Conservation (phyloP, 2,888 invertebrate genomes). For the Cryptus viduatorius region DNA sequence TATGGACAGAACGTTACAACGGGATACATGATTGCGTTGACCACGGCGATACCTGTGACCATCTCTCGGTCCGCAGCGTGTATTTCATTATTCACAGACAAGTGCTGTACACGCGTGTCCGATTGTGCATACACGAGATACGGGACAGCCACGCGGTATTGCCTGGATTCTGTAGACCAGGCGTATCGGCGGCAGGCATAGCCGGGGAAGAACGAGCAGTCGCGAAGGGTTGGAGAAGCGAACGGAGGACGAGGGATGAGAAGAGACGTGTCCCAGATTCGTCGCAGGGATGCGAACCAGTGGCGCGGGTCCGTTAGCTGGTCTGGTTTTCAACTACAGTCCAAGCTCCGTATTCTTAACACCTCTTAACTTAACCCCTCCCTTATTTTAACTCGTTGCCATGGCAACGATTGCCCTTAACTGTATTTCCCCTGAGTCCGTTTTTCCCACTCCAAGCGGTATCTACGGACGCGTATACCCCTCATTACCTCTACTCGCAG, state of each 20-base stretch:
- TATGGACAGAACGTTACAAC: constrained; percentile 32
- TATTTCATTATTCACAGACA: constrained; percentile 60
- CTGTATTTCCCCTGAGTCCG: too few relatives aligned
- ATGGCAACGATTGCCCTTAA: too few relatives aligned
- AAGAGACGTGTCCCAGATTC: constrained; percentile 66
- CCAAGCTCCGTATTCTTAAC: too few relatives aligned
- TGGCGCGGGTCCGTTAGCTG: constrained; percentile 61
- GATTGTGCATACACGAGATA: constrained; percentile 49
- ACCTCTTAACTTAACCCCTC: too few relatives aligned
- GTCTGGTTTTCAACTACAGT: constrained; percentile 57
- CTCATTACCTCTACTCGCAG: too few relatives aligned
- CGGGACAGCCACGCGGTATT: constrained; percentile 55
- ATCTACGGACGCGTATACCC: too few relatives aligned
- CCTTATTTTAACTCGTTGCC: too few relatives aligned
- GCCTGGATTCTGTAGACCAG: constrained; percentile 47
- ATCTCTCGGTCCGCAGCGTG: constrained; percentile 44
- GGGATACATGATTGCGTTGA: constrained; percentile 28
- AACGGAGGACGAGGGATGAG: constrained; percentile 31
- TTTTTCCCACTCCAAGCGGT: too few relatives aligned
- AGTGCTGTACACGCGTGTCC: constrained; percentile 41
- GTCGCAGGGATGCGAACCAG: constrained; percentile 64
- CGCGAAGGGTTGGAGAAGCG: constrained; percentile 38
- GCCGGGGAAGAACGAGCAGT: constrained; percentile 36
- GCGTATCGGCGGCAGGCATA: constrained; percentile 35
- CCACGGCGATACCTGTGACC: constrained; percentile 30